Conservation (phyloP, 2,113 vertebrate species). For the Pachyramphus minor region DNA sequence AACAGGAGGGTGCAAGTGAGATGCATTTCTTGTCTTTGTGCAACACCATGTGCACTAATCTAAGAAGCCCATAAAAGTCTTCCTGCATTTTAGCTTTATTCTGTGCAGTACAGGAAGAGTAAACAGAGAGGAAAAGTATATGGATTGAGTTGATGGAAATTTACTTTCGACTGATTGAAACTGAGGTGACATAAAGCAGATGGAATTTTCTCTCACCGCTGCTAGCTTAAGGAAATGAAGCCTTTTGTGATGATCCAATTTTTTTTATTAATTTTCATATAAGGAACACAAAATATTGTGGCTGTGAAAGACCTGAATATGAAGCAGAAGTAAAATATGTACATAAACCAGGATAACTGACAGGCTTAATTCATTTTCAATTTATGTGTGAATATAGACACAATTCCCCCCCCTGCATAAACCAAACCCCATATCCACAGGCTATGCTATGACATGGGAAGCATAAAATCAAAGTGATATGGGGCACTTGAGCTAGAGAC, state of each 20-base stretch:
- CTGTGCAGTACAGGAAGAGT: constrained; percentile 1
- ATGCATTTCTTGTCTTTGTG: background rate
- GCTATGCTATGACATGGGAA: background rate
- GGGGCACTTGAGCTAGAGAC: background rate
- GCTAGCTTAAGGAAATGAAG: constrained; percentile 64
- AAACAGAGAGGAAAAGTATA: constrained; percentile 50
- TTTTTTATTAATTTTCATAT: constrained; percentile 57
- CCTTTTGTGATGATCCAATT: constrained; percentile 55
- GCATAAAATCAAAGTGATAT: background rate
- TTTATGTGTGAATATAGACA: constrained; percentile 46
- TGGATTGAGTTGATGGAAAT: constrained; percentile 53
- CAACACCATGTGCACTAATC: background rate
- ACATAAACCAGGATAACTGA: constrained; percentile 49
- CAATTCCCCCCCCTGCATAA: background rate
- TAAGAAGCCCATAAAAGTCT: constrained; percentile 24
- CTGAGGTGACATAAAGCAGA: constrained; percentile 54
- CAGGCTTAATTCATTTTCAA: constrained; percentile 52
- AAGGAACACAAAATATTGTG: constrained; percentile 60
- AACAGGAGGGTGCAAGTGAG: background rate
- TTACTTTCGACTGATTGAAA: constrained; percentile 62
- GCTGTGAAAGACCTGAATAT: constrained; percentile 41
- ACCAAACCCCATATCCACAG: background rate
- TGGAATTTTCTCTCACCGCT: constrained; percentile 51
- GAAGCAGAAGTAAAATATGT: constrained; percentile 57
- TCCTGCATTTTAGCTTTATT: background rate